These are phyloP conservation scores for Diabrotica undecimpunctata DNA, from an alignment of 1,140 invertebrate genomes.

Conservation along the genomic window DNA sequence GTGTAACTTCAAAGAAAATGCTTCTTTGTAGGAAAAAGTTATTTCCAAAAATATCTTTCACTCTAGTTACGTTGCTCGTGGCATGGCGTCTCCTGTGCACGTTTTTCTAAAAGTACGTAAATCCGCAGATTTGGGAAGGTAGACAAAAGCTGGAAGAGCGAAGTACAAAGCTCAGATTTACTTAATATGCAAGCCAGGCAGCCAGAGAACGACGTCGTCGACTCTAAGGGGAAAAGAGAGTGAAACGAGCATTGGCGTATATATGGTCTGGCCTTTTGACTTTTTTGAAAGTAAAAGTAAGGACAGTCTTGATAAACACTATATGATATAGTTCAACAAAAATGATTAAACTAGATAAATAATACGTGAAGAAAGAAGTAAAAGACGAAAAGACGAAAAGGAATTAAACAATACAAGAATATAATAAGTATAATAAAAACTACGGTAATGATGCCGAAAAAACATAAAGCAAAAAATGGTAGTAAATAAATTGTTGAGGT, in stretches of 20 bases:
- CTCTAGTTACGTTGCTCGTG: neutral
- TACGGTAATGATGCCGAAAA: too few relatives aligned
- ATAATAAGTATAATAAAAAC: too few relatives aligned
- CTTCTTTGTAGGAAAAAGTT: neutral
- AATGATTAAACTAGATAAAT: too few relatives aligned
- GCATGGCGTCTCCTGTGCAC: conserved; percentile 2
- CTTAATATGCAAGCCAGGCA: conserved; percentile 15
- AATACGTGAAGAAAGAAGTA: too few relatives aligned
- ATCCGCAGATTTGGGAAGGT: conserved; percentile 16
- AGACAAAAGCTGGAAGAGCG: conserved; percentile 16
- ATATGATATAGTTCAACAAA: too few relatives aligned
- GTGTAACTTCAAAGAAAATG: neutral
- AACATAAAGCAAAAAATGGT: too few relatives aligned
- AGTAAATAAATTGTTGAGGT: too few relatives aligned
- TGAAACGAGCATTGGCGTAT: neutral
- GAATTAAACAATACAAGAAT: too few relatives aligned
- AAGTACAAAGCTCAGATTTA: conserved; percentile 18
- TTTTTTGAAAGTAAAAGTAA: too few relatives aligned
- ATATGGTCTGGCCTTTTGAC: too few relatives aligned
- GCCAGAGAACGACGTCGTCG: neutral
- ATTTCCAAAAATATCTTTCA: neutral
- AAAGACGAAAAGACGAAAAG: too few relatives aligned
- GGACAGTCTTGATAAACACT: too few relatives aligned
- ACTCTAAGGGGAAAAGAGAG: neutral
- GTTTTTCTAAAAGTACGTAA: conserved; percentile 16